phyloP scores from a whole-genome alignment of 2,797 vertebrate species.

The Furcifer pardalis region DNA sequence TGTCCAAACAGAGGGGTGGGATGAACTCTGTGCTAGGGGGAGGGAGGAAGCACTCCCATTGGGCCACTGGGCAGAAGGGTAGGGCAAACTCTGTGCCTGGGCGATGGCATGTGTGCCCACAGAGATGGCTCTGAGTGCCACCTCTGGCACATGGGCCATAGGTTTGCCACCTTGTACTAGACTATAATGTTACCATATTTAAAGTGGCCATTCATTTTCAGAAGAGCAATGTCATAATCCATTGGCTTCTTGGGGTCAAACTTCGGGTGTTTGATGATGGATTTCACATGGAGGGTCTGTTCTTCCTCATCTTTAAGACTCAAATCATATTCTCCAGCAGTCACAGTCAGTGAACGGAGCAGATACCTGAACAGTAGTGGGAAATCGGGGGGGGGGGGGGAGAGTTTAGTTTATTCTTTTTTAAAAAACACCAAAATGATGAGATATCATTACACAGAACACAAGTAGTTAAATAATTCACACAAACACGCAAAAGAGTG shows the following conservation, averaged over 20 bases:
- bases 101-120: too few species aligned
- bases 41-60: too few species aligned
- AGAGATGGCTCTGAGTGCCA: too few species aligned
- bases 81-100: too few species aligned
- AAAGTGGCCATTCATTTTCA: conserved; percentile 80
- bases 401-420: not conserved
- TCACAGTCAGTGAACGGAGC: conserved; percentile 56
- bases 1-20: too few species aligned
- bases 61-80: too few species aligned
- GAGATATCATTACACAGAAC: not conserved
- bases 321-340: conserved; percentile 74
- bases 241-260: conserved; percentile 80
- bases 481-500: too few species aligned
- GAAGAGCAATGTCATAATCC: conserved; percentile 85
- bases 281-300: conserved; percentile 77
- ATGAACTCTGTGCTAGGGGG: too few species aligned
- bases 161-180: too few species aligned
- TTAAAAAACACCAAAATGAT: not conserved
- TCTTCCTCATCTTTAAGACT: conserved; percentile 71
- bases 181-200: conserved; percentile 77
- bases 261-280: conserved; percentile 79
- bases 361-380: conserved; percentile 51
- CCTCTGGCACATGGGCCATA: too few species aligned
- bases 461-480: not conserved
- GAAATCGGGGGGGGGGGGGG: not conserved